Conservation (phyloP, 2,888 invertebrate genomes). For the Netelia inedita region DNA sequence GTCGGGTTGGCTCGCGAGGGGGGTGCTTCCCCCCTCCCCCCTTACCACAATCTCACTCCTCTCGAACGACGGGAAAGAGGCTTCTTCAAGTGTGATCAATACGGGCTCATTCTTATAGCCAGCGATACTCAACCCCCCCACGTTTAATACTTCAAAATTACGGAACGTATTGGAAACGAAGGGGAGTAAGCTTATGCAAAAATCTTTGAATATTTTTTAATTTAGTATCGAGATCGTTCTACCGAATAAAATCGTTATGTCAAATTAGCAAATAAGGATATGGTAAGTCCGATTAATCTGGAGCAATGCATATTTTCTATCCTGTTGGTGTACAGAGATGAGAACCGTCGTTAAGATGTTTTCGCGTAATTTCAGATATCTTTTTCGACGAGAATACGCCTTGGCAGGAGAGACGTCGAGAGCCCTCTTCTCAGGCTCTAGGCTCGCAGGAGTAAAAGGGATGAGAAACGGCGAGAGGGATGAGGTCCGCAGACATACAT, state of each 20-base stretch:
- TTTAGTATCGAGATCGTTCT: too few relatives aligned
- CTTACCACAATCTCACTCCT: slow-evolving; percentile 1
- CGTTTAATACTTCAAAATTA: slow-evolving; percentile 27
- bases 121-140: slow-evolving; percentile 80
- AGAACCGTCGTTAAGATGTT: slow-evolving; percentile 77
- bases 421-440: slow-evolving; percentile 1
- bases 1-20: slow-evolving; percentile 73
- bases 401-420: slow-evolving; percentile 74
- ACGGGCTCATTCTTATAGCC: slow-evolving; percentile 79
- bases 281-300: too few relatives aligned
- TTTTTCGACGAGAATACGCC: slow-evolving; percentile 71
- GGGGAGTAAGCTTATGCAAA: too few relatives aligned
- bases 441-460: slow-evolving; percentile 17
- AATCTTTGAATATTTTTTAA: too few relatives aligned
- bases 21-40: slow-evolving; percentile 36
- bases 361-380: slow-evolving; percentile 77
- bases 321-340: slow-evolving; percentile 65
- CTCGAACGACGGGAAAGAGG: slow-evolving; percentile 62
- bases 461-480: slow-evolving; percentile 56
- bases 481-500: slow-evolving; percentile 82
- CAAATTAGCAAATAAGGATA: too few relatives aligned
- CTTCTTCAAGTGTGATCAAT: slow-evolving; percentile 82
- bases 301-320: not conserved
- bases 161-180: not conserved
- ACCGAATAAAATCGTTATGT: too few relatives aligned